Evolutionary conservation across 2,888 invertebrate species (phyloP).

Genomic region (Stenurella melanura): DNA sequence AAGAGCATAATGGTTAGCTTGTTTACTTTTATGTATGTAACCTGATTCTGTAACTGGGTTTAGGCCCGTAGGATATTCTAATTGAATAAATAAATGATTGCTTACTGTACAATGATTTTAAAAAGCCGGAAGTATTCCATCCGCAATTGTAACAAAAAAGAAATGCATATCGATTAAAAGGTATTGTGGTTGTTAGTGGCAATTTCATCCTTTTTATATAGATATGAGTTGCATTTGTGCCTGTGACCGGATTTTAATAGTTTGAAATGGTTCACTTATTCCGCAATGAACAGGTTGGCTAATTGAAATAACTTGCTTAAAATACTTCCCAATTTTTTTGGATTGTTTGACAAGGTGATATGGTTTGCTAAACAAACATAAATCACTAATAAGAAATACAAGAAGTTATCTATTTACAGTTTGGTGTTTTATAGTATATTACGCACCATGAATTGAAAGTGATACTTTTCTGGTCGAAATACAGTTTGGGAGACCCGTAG

Average conservation of each 20-base stretch:
- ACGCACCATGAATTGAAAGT: too few relatives aligned
- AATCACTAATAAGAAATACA: background rate
- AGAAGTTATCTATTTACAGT: too few relatives aligned
- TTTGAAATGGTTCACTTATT: background rate
- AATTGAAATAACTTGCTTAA: background rate
- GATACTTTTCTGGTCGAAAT: too few relatives aligned
- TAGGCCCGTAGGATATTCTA: too few relatives aligned
- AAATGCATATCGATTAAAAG: constrained; percentile 1
- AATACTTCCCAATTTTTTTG: background rate
- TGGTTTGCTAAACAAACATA: background rate
- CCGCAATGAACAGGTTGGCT: background rate
- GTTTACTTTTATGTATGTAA: too few relatives aligned
- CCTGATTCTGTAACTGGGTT: too few relatives aligned
- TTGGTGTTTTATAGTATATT: too few relatives aligned
- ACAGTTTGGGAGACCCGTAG: too few relatives aligned
- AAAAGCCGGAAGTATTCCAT: constrained; percentile 41
- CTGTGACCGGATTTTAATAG: background rate
- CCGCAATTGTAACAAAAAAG: constrained; percentile 26
- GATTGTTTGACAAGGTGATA: background rate
- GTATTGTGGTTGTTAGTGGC: background rate
- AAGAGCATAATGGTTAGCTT: too few relatives aligned
- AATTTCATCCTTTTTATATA: constrained; percentile 1
- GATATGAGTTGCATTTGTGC: background rate
- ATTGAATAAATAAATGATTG: background rate
- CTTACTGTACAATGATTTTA: background rate